Base-by-base conservation (phyloP, 2,113 vertebrate genomes). In the Phrynosoma blainvillii region DNA sequence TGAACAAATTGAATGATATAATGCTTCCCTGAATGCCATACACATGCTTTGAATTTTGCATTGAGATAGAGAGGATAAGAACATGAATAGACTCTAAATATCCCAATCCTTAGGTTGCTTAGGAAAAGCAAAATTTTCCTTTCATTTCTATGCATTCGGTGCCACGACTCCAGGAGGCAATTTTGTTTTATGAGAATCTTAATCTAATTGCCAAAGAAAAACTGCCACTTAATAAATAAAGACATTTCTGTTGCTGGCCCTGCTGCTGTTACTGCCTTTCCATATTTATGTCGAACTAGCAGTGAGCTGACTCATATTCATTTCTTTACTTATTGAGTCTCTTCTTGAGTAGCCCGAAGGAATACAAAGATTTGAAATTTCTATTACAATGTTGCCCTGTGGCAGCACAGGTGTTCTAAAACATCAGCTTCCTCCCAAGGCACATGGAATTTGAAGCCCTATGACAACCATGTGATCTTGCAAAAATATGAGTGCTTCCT, bases 401-500 rank as follows among this genome's bases (percentile, higher is more conserved):
- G 76, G 87, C 87, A 94, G 84, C n/a, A 0, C n/a, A 91, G 95
- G 90, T 76, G 93, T 93, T 82, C 90, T 94, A 93, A 88, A 91
- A 92, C 92, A 89, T 84, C 86, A 90, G 18, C 76, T 36, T 74
- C 79, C 74, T 84, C 79, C 92, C 84, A 92, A 88, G 87, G 88
- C 86, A 65, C 5, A 12, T 70, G 74, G 89, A 91, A 87, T 94
- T 91, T 89, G 85, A 56, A 83, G 86, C 59, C 91, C 68, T 87
- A 95, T 92, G 75, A 85, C 94, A 96, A 89, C 65, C 86, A 75
- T 81, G n/a, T 36, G 8, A 78, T n/a, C 93, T 93, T 84, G 87
- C 90, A 94, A 90, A 78, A 88, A 59, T 52, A 91, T 93, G 94
- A 93, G 95, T 93, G 78, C 86, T 94, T 95, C 91, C 91, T 95